Evolutionary conservation across 2,113 vertebrate species (phyloP).

Genomic region (Pao palembangensis): DNA sequence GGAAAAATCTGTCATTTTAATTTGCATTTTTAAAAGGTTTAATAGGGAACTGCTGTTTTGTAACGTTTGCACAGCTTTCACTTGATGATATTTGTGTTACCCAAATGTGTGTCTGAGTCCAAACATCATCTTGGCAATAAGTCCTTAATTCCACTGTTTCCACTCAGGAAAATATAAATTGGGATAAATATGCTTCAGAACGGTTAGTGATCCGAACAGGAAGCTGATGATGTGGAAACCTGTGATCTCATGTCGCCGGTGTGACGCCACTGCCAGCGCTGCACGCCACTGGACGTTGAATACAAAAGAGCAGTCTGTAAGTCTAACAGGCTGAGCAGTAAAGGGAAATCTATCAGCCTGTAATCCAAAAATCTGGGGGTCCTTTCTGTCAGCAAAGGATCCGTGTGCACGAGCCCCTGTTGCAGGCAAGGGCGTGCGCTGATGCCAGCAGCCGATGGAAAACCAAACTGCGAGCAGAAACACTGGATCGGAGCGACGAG

Average conservation of each 20-base stretch:
- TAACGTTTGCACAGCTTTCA: constrained; percentile 6
- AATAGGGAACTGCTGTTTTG: too few relatives aligned
- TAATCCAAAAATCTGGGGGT: background rate
- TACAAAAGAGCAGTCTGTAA: background rate
- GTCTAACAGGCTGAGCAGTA: constrained; percentile 3
- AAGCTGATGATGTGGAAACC: constrained; percentile 1
- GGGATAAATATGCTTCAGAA: constrained; percentile 27
- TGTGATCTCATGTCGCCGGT: background rate
- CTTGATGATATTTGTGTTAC: constrained; percentile 18
- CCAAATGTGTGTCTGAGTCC: constrained; percentile 16
- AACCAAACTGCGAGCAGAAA: constrained; percentile 1
- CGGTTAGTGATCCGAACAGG: constrained; percentile 4
- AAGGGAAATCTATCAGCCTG: background rate
- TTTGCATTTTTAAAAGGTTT: too few relatives aligned
- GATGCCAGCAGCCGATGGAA: background rate
- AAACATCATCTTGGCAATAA: constrained; percentile 21
- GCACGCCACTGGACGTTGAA: constrained; percentile 6
- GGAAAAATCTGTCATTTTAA: too few relatives aligned
- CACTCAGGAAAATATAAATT: constrained; percentile 3
- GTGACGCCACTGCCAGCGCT: constrained; percentile 15
- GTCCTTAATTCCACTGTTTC: constrained; percentile 11
- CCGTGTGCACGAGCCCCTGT: background rate
- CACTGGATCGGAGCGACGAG: constrained; percentile 6
- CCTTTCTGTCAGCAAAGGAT: background rate
- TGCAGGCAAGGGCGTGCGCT: too few relatives aligned